Evolutionary conservation across 2,113 vertebrate species (phyloP).

Genomic region (Telmatochromis brichardi): DNA sequence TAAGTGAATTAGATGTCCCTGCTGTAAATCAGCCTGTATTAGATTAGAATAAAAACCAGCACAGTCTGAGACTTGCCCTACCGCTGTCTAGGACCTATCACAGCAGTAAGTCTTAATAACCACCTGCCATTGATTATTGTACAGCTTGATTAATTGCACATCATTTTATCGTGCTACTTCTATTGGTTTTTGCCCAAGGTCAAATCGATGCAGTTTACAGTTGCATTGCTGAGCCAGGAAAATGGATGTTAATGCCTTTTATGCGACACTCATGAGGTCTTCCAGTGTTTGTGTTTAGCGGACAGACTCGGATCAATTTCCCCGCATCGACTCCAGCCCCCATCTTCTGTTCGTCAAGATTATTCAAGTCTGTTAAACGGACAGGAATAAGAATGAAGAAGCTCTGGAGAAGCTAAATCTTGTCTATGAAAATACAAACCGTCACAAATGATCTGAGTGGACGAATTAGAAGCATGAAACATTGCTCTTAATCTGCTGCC

Average conservation of each 20-base stretch:
- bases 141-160: constrained; percentile 42
- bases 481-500: background rate
- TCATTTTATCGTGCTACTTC: background rate
- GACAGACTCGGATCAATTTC: constrained; percentile 16
- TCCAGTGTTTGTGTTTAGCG: constrained; percentile 21
- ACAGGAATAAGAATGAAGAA: background rate
- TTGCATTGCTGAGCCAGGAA: constrained; percentile 10
- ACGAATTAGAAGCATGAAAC: background rate
- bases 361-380: background rate
- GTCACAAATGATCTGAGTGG: background rate
- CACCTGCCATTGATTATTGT: constrained; percentile 29
- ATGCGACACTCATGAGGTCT: constrained; percentile 25
- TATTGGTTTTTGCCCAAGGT: constrained; percentile 37
- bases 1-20: background rate
- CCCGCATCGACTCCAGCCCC: background rate
- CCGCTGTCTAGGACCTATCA: background rate
- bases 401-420: background rate
- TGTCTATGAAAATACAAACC: background rate
- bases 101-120: constrained; percentile 1
- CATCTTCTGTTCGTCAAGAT: constrained; percentile 10
- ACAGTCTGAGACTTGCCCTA: background rate
- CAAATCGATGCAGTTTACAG: constrained; percentile 22
- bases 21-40: background rate
- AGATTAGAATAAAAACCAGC: background rate
- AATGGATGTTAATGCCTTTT: constrained; percentile 31